Evolutionary conservation across 2,797 vertebrate genomes (phyloP).

Genomic region (Alca torda): DNA sequence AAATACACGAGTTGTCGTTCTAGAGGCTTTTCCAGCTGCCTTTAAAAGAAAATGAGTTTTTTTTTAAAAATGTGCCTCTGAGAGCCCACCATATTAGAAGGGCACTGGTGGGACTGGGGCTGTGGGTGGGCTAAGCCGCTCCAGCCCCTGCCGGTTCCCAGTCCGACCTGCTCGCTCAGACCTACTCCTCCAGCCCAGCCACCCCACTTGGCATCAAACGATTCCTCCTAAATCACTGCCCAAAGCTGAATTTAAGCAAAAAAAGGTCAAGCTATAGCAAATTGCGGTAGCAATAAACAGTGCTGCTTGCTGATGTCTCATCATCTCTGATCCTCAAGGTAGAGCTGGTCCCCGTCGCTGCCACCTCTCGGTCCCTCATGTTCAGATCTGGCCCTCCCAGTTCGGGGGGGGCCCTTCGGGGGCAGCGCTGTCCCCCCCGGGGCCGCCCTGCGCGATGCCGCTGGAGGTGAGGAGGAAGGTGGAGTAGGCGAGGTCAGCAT

Average conservation of each 20-base stretch:
- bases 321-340: neutral
- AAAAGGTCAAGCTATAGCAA: neutral
- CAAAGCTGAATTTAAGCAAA: neutral
- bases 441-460: neutral
- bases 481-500: conserved; percentile 73
- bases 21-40: neutral
- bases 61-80: neutral
- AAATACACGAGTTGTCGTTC: neutral
- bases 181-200: neutral
- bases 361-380: neutral
- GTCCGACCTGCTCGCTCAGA: neutral
- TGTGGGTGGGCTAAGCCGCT: neutral
- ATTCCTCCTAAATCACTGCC: neutral
- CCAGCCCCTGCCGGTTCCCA: neutral
- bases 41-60: neutral
- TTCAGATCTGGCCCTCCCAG: neutral
- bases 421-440: neutral
- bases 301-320: neutral
- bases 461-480: conserved; percentile 66
- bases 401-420: accelerated
- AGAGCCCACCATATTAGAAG: neutral
- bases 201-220: accelerated
- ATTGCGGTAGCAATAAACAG: neutral
- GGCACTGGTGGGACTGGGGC: neutral
- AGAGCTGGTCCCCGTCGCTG: neutral